These are phyloP conservation scores for Solea senegalensis DNA, from an alignment of 2,113 vertebrate species.

Conservation along the genomic window DNA sequence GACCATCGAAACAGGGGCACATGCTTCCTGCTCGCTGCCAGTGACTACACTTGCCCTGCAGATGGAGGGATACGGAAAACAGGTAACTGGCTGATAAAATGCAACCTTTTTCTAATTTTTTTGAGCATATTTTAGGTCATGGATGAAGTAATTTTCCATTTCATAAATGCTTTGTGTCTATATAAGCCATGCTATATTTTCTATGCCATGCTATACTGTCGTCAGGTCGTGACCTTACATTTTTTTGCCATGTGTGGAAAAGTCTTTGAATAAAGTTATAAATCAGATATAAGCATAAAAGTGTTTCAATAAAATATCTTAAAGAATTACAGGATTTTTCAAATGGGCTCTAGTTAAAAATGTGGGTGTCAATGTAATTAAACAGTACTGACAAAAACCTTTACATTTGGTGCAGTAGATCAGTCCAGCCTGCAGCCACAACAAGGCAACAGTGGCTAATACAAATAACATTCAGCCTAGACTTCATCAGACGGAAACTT, in stretches of 20 bases:
- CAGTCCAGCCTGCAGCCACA: no score
- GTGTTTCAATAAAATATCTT: background rate
- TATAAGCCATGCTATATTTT: background rate
- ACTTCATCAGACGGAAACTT: no score
- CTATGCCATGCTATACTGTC: background rate
- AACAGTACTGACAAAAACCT: no score
- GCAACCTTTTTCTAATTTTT: background rate
- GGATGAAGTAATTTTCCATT: no score
- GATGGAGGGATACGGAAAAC: conserved; percentile 92
- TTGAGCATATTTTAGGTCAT: background rate
- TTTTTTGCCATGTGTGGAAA: background rate
- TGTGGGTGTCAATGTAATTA: no score
- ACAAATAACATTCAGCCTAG: no score
- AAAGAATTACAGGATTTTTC: background rate
- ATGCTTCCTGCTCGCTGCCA: conserved; percentile 94
- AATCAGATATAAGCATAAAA: background rate
- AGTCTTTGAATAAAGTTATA: background rate
- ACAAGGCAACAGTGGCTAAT: no score
- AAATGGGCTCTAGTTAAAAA: no score
- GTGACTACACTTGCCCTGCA: conserved; percentile 92
- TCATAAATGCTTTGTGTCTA: background rate
- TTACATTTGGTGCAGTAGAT: no score
- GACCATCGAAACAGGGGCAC: conserved; percentile 90
- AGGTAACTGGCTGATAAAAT: conserved; percentile 61
- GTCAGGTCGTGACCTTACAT: background rate